Evolutionary conservation across 2,113 vertebrate species (phyloP).

Genomic region (Oreochromis niloticus): DNA sequence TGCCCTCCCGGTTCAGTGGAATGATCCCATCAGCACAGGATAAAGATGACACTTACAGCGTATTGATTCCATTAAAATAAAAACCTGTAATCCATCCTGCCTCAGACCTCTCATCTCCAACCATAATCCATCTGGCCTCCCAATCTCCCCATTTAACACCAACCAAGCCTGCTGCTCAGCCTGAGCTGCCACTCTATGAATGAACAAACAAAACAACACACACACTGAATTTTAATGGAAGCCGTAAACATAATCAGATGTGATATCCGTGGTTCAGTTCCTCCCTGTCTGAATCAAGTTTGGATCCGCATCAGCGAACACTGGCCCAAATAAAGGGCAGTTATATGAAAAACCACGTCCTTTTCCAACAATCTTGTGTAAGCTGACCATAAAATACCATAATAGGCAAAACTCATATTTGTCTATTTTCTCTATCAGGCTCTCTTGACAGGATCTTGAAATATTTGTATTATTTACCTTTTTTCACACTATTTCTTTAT

Average conservation of each 20-base stretch:
- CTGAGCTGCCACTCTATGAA: conserved; percentile 14
- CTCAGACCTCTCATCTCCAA: conserved; percentile 64
- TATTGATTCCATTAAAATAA: conserved; percentile 71
- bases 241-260: conserved; percentile 15
- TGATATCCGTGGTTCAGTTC: not conserved
- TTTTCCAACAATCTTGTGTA: not conserved
- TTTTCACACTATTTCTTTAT: not conserved
- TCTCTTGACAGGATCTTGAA: not conserved
- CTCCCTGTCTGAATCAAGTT: not conserved
- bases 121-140: conserved; percentile 65
- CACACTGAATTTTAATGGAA: conserved; percentile 39
- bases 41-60: conserved; percentile 64
- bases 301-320: not conserved
- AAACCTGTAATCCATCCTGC: conserved; percentile 66
- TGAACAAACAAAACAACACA: conserved; percentile 54
- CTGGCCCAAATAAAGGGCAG: not conserved
- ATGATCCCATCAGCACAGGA: conserved; percentile 70
- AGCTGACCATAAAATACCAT: not conserved
- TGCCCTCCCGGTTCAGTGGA: conserved; percentile 58
- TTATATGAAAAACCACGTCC: not conserved
- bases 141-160: conserved; percentile 51
- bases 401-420: not conserved
- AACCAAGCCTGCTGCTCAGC: conserved; percentile 46
- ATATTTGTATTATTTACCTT: not conserved
- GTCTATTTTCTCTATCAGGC: not conserved